Evolutionary conservation across 2,888 invertebrate genomes (phyloP), one percentile per base, ranked within the genome.

Genomic region (Philhelius pedissequus): DNA sequence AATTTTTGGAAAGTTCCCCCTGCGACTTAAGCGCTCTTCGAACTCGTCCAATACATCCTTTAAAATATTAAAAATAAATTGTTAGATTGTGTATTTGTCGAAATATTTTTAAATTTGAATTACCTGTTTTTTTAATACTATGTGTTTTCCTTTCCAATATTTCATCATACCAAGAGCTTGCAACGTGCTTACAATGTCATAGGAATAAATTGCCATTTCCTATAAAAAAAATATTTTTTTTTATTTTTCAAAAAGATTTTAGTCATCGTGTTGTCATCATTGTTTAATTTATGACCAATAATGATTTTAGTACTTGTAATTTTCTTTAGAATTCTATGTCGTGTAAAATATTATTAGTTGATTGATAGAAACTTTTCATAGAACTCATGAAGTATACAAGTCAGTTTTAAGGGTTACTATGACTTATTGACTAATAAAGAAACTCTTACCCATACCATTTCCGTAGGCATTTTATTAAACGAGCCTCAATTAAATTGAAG

Each of bases 111-210:
- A 48, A 11, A 18, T 30, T 18, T 8, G 20, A 87, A 92, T 90
- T 88, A 96, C 97, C 95, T 97, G 96, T 92, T 97, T 97, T 91
- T 97, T 98, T 69, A 99, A 93, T 64, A 99, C 97, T 88, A 99
- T 96, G 92, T 99, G 99, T 91, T 98, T 98, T 81, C 98, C 98
- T 92, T 99, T 99, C 98, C 99, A 99, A 91, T 99, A 99, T 92
- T 99, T 99, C 95, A 99, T 96, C 94, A 99, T 97, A 7, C 98
- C 98, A 86, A 99, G 93, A 18, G 98, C 97, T 89, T 99, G 98
- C 48, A 99, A 93, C 4, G 99, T 99, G 87, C 98, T 98, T 25
- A 99, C 98, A 84, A 99, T 98, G 91, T 99, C 99, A 90, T 98
- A 98, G 1, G 98, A 96, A 89, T 98, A 97, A 87, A 99, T 98